Conservation (phyloP, 2,888 invertebrate genomes). For the Notodonta ziczac region DNA sequence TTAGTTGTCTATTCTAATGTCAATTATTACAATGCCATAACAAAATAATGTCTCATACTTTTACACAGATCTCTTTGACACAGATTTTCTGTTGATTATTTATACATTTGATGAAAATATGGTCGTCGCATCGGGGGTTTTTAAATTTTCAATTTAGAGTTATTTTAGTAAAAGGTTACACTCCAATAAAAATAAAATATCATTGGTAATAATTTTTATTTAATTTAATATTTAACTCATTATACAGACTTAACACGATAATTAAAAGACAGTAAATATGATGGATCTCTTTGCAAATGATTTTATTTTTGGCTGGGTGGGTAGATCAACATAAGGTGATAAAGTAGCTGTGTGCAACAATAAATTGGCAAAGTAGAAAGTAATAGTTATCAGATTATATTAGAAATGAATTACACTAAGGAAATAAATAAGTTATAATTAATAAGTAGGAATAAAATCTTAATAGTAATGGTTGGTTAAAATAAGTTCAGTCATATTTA, state of each 20-base stretch:
- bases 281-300: neutral
- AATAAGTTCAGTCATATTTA: constrained; percentile 64
- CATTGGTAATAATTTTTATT: constrained; percentile 35
- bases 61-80: too few relatives aligned
- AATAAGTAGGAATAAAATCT: constrained; percentile 37
- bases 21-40: too few relatives aligned
- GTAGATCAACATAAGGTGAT: constrained; percentile 18
- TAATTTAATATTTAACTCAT: constrained; percentile 26
- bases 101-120: too few relatives aligned
- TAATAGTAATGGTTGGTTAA: constrained; percentile 51
- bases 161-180: neutral
- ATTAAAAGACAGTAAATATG: neutral
- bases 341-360: neutral
- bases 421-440: constrained; percentile 34
- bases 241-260: constrained; percentile 23
- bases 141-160: too few relatives aligned
- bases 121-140: too few relatives aligned
- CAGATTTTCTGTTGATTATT: too few relatives aligned
- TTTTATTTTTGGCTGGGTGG: constrained; percentile 25
- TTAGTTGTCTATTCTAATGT: too few relatives aligned
- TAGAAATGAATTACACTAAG: constrained; percentile 16
- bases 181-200: constrained; percentile 14
- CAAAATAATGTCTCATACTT: too few relatives aligned
- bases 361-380: neutral
- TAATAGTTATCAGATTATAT: too few relatives aligned